These are phyloP conservation scores for Dipodomys ordii DNA, from an alignment of 2,113 vertebrate species.

Conservation along the genomic window DNA sequence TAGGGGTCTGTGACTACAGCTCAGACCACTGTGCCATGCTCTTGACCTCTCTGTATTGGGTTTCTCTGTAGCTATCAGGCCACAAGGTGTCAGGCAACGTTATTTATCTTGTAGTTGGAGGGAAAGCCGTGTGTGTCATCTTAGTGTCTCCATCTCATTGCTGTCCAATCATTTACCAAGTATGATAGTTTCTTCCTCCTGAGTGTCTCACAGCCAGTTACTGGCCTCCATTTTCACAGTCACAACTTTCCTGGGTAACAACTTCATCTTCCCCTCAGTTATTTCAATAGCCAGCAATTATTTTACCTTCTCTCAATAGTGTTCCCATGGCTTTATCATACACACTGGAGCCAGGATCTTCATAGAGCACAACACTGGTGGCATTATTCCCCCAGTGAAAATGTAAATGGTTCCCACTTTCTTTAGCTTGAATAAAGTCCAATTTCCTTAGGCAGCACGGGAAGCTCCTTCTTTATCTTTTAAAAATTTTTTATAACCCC, in stretches of 20 bases:
- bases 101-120: background rate
- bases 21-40: background rate
- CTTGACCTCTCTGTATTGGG: background rate
- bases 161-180: background rate
- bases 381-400: background rate
- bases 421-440: background rate
- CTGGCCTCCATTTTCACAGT: background rate
- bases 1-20: background rate
- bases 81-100: background rate
- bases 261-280: conserved; percentile 21
- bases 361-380: background rate
- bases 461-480: background rate
- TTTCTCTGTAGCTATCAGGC: background rate
- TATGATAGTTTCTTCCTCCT: background rate
- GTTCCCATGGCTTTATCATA: background rate
- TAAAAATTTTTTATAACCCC: too few species aligned
- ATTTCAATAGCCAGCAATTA: background rate
- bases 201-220: background rate
- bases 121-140: background rate
- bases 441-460: background rate
- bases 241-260: background rate
- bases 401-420: background rate
- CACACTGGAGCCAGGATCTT: background rate
- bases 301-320: background rate
- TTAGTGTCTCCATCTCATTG: background rate